phyloP scores from a whole-genome alignment of 2,113 vertebrate genomes.

The Crotophaga sulcirostris region DNA sequence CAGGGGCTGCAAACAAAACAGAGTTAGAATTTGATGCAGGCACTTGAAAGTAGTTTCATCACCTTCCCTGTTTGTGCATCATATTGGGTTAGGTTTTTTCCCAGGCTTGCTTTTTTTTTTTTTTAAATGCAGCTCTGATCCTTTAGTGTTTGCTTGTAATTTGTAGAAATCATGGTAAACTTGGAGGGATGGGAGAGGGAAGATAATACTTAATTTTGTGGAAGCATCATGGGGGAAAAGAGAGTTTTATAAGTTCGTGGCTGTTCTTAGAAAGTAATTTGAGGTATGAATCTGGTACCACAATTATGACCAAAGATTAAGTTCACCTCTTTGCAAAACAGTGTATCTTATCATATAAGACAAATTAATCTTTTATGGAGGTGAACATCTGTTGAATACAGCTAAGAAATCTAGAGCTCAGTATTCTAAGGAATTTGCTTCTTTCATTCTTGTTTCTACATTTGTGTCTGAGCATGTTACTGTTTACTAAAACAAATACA shows the following conservation, averaged over 20 bases:
- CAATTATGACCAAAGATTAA: background rate
- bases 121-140: background rate
- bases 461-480: conserved; percentile 38
- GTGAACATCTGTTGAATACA: background rate
- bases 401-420: background rate
- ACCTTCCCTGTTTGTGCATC: background rate
- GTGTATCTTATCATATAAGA: background rate
- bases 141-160: background rate
- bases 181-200: background rate
- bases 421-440: background rate
- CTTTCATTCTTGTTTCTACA: background rate
- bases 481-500: conserved; percentile 55
- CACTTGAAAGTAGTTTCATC: background rate
- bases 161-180: background rate
- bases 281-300: background rate
- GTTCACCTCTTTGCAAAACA: background rate
- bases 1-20: background rate
- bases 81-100: background rate
- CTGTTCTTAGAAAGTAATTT: background rate
- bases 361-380: background rate
- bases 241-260: background rate
- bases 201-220: background rate
- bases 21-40: background rate
- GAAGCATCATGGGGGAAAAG: background rate
- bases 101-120: background rate